These are phyloP conservation scores for Brachystomella parvula DNA, from an alignment of 1,140 invertebrate genomes.

Conservation along the genomic window DNA sequence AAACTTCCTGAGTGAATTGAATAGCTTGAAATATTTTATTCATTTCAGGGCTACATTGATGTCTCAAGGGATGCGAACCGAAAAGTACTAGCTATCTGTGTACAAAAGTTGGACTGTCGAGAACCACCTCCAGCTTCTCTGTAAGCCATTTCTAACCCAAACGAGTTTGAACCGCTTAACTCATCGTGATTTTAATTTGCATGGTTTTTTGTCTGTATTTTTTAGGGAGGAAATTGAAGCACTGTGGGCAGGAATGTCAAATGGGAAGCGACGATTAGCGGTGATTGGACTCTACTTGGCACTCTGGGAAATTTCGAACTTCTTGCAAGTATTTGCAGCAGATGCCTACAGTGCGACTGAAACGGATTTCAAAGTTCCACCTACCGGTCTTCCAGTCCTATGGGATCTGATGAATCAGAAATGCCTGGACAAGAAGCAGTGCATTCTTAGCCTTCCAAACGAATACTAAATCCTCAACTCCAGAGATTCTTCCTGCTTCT, in stretches of 20 bases:
- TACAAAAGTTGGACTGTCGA: background rate
- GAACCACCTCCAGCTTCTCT: background rate
- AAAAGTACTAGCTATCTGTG: background rate
- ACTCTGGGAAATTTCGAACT: background rate
- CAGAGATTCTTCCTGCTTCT: no score
- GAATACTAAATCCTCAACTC: no score
- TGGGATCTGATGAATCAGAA: background rate
- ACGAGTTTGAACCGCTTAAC: background rate
- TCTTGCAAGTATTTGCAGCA: background rate
- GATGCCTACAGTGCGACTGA: background rate
- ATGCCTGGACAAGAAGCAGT: constrained; percentile 3
- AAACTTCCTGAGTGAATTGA: background rate
- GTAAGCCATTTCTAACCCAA: background rate
- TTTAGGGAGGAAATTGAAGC: background rate
- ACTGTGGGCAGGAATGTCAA: background rate
- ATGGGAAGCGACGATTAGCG: background rate
- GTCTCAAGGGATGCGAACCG: background rate
- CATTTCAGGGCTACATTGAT: background rate
- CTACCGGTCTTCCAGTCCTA: background rate
- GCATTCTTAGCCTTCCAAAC: background rate
- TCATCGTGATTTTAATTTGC: background rate
- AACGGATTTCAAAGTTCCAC: background rate
- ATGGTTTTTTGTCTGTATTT: background rate
- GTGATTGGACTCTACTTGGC: constrained; percentile 2
- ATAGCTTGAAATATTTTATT: background rate